Base-by-base conservation (phyloP, 2,888 invertebrate species). In the Cheilosia variabilis region DNA sequence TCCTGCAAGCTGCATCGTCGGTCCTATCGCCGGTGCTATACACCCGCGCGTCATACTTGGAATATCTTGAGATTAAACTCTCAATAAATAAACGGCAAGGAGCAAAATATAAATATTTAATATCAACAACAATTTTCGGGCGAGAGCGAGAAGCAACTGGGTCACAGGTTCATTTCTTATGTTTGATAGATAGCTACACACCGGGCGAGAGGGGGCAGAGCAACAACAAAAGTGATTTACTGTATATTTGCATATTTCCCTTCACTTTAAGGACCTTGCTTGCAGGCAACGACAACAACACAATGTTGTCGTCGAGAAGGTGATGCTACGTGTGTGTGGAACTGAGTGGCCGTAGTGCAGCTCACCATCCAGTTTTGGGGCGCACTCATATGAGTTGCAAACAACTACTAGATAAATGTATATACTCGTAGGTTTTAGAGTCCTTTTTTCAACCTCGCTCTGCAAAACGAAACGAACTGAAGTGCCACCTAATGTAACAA, bases 1-100 rank as follows among this genome's bases (percentile, higher is more conserved):
- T 47, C 17, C 3, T 68, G 50, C 43, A 22, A 27, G 17, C 52
- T 63, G 34, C 55, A 37, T 7, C 45, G 7, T 7, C 45, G 17
- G 45, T 45, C 5, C 5, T 43, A 37, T 7, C 45, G 7, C 2
- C 45, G 17, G 45, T 45, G 2, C 5, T 43, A 45, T 24, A 22
- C 52, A 17, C 47, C 52, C 5, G n/a, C 37, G 50, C 60, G 27
- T 66, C 71, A 71, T 52, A 60, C 45, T 37, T 37, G 53, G 80
- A 60, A 86, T 86, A 86, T 86, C 80, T 76, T 86, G 66, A 86
- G 86, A 86, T 86, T 86, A 86, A 86, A 77, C 81, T 86, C 86
- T 81, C 86, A 86, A 86, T 86, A 86, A 86, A 86, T 86, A 81
- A 86, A 66, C 81, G 62, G 47, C 77, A 81, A 86, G 77, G 76